phyloP scores from a whole-genome alignment of 2,797 vertebrate genomes.

The Catamblyrhynchus diadema region DNA sequence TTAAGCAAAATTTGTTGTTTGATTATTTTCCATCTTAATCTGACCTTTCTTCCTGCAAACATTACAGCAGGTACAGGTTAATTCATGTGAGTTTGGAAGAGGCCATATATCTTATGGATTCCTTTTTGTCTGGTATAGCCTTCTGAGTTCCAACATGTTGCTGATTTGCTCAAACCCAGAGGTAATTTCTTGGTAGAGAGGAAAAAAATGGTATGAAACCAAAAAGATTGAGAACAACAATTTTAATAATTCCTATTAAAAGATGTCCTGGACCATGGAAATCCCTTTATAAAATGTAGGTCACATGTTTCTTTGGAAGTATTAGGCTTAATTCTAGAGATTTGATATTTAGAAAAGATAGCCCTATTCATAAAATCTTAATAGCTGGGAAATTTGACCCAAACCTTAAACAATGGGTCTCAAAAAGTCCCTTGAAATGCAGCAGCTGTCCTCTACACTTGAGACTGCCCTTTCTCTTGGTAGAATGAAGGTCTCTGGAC shows the following conservation, averaged over 20 bases:
- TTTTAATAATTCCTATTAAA: background rate
- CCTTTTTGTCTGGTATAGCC: background rate
- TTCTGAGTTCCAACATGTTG: background rate
- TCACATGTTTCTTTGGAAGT: background rate
- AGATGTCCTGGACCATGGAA: background rate
- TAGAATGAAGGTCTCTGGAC: background rate
- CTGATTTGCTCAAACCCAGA: background rate
- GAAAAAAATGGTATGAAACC: background rate
- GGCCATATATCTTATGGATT: background rate
- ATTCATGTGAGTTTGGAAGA: background rate
- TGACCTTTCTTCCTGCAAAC: background rate
- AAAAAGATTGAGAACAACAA: background rate
- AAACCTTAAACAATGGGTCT: background rate
- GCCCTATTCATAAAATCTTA: background rate
- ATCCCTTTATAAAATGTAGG: background rate
- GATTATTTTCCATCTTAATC: background rate
- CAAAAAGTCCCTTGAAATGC: background rate
- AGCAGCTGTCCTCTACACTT: background rate
- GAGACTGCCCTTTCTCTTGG: background rate
- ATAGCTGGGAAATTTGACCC: background rate
- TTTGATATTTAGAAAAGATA: background rate
- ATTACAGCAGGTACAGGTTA: background rate
- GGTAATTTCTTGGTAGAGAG: background rate
- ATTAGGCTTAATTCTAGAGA: background rate
- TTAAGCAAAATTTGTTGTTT: background rate